A percentile compares a stretch with the other conserved stretches of the same genome.
These are phyloP conservation scores for Agrenia bidenticulata DNA, from an alignment of 2,888 invertebrate genomes.

Conservation along the genomic window DNA sequence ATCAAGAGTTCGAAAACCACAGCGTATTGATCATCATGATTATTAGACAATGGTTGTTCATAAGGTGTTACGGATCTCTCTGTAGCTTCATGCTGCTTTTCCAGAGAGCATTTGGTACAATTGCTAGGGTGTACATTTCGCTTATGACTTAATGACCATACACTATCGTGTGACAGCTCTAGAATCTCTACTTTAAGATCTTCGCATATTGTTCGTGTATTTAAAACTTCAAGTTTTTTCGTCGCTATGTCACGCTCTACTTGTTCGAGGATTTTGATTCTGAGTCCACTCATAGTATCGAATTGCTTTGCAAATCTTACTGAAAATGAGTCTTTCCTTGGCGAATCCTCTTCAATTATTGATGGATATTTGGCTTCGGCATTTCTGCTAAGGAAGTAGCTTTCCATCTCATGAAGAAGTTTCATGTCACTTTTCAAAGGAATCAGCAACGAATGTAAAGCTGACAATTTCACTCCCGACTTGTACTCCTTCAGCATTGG, in stretches of 20 bases:
- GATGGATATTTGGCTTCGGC: neutral
- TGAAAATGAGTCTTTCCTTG: conserved; percentile 5
- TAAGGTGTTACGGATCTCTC: neutral
- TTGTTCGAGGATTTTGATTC: conserved; percentile 4
- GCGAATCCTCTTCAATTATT: neutral
- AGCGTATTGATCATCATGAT: conserved; percentile 8
- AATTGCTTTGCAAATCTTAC: conserved; percentile 9
- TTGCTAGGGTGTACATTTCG: neutral
- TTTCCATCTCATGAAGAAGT: neutral
- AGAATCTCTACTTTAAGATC: neutral
- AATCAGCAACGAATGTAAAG: conserved; percentile 12
- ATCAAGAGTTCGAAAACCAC: conserved; percentile 32
- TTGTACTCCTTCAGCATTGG: conserved; percentile 19
- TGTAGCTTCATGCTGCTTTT: neutral
- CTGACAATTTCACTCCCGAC: conserved; percentile 16
- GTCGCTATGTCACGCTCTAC: neutral
- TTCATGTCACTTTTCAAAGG: conserved; percentile 14
- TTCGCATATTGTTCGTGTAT: conserved; percentile 6
- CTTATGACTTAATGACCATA: neutral
- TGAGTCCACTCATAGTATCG: conserved; percentile 3
- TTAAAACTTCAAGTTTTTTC: conserved; percentile 5
- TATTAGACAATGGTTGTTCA: conserved; percentile 8
- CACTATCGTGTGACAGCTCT: neutral
- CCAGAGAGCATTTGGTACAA: neutral
- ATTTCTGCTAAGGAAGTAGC: conserved; percentile 21